phyloP scores from a whole-genome alignment of 2,888 invertebrate genomes.

The Heliothis peltigera region DNA sequence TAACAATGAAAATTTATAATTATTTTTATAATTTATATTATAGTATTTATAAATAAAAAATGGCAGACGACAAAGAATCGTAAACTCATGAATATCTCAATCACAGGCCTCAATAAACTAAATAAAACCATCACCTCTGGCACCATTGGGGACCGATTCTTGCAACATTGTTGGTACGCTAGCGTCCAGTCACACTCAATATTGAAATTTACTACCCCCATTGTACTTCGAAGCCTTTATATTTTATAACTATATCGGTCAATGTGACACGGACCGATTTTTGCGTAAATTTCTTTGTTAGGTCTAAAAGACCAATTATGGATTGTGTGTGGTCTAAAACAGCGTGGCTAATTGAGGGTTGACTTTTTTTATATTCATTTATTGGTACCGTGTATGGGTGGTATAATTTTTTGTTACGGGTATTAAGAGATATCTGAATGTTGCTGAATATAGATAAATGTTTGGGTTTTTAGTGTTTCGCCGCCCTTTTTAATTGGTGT shows the following conservation, averaged over 20 bases:
- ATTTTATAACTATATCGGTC: slow-evolving; percentile 81
- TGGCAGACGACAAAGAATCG: not conserved
- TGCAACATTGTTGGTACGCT: slow-evolving; percentile 77
- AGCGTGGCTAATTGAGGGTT: slow-evolving; percentile 68
- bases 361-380: slow-evolving; percentile 47
- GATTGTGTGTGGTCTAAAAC: slow-evolving; percentile 65
- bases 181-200: slow-evolving; percentile 73
- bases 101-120: slow-evolving; percentile 15
- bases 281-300: slow-evolving; percentile 66
- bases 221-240: slow-evolving; percentile 71
- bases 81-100: slow-evolving; percentile 35
- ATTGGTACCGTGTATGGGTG: slow-evolving; percentile 47
- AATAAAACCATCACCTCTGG: slow-evolving; percentile 33
- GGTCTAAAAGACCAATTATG: slow-evolving; percentile 63
- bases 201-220: slow-evolving; percentile 83
- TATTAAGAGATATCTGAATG: slow-evolving; percentile 26
- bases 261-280: slow-evolving; percentile 67
- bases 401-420: slow-evolving; percentile 41
- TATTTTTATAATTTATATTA: too few species aligned
- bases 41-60: too few species aligned
- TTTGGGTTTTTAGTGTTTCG: slow-evolving; percentile 20
- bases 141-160: slow-evolving; percentile 65
- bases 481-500: slow-evolving; percentile 33
- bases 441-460: slow-evolving; percentile 39
- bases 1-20: too few species aligned